Evolutionary conservation across 2,888 invertebrate species (phyloP).

Genomic region (Alloplasta piceator): DNA sequence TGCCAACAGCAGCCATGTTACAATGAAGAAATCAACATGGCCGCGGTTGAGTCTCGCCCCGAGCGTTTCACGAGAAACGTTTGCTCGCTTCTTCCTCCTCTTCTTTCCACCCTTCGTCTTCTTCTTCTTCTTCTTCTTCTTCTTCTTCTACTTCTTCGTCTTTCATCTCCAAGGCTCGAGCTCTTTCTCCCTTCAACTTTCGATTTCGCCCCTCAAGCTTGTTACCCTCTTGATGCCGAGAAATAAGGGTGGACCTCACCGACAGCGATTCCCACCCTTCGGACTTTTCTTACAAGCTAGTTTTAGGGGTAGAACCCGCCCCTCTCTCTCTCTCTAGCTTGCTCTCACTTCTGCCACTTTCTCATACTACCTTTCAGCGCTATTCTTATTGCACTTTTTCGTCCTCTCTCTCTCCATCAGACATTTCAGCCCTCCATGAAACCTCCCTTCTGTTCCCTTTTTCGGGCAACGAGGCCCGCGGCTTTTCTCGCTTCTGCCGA

Average conservation of each 20-base stretch:
- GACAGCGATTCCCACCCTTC: conserved; percentile 65
- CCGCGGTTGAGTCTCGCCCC: conserved; percentile 73
- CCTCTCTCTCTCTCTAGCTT: conserved; percentile 70
- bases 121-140: conserved; percentile 62
- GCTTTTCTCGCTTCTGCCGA: conserved; percentile 53
- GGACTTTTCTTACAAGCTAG: conserved; percentile 76
- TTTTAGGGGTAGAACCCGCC: conserved; percentile 80
- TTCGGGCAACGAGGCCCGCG: conserved; percentile 24
- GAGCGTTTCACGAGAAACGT: conserved; percentile 59
- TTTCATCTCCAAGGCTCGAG: conserved; percentile 73
- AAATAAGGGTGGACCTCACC: conserved; percentile 71
- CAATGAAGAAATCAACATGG: conserved; percentile 83
- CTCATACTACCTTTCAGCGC: conserved; percentile 43
- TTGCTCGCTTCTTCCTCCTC: conserved; percentile 59
- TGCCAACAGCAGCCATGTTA: conserved; percentile 82
- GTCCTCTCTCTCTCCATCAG: conserved; percentile 37
- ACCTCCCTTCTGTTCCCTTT: conserved; percentile 1
- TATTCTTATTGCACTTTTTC: conserved; percentile 55
- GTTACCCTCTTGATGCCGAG: conserved; percentile 80
- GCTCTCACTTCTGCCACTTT: conserved; percentile 54
- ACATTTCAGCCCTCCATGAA: conserved; percentile 37
- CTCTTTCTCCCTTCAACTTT: conserved; percentile 79
- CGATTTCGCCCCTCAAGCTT: conserved; percentile 81
- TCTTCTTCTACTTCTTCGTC: conserved; percentile 62
- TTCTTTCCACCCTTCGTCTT: conserved; percentile 62